phyloP scores from a whole-genome alignment of 2,113 vertebrate genomes.

The Pangasianodon hypophthalmus region DNA sequence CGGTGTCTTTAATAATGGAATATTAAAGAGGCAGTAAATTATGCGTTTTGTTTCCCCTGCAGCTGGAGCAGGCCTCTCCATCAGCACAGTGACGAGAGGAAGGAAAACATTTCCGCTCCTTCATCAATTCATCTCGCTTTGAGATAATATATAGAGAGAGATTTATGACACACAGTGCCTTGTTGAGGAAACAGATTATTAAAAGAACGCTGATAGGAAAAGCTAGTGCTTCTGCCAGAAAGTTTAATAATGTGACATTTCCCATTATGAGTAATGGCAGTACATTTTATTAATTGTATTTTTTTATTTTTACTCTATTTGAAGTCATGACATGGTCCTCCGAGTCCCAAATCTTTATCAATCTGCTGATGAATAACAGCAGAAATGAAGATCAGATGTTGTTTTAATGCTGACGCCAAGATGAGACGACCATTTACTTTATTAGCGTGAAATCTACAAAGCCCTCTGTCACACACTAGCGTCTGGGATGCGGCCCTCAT shows the following conservation, averaged over 20 bases:
- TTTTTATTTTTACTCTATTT: neutral
- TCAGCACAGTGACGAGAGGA: slow-evolving; percentile 9
- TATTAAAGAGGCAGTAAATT: slow-evolving; percentile 4
- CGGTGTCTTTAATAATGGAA: slow-evolving; percentile 14
- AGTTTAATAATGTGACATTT: neutral
- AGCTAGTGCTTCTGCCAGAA: neutral
- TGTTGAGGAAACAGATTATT: slow-evolving; percentile 26
- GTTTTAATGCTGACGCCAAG: neutral
- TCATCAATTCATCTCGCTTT: slow-evolving; percentile 26
- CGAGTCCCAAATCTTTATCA: neutral
- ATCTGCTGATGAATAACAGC: slow-evolving; percentile 2
- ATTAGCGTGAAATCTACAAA: neutral
- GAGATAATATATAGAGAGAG: slow-evolving; percentile 19
- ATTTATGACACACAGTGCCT: neutral
- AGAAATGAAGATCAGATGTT: slow-evolving; percentile 14
- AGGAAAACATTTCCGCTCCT: slow-evolving; percentile 31
- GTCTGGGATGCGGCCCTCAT: neutral
- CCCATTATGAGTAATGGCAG: neutral
- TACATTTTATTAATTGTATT: neutral
- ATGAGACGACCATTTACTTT: neutral
- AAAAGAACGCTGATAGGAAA: slow-evolving; percentile 19
- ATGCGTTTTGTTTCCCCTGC: neutral
- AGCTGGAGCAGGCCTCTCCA: neutral
- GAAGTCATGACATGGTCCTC: slow-evolving; percentile 23
- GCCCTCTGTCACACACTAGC: neutral